Conservation (phyloP, 2,888 invertebrate species). For the Dione juno region DNA sequence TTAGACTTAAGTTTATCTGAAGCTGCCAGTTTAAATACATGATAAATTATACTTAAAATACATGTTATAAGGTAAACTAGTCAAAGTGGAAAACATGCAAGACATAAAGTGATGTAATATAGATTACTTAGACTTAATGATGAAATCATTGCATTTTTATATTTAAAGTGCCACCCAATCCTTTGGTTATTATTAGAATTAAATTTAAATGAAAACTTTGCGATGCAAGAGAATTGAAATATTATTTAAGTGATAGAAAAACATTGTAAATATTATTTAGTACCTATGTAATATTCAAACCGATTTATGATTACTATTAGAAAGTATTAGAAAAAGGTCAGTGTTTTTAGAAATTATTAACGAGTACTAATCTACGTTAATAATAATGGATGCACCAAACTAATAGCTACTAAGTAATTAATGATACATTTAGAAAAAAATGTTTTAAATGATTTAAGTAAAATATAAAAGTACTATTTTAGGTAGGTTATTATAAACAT, state of each 20-base stretch:
- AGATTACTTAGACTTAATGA: conserved; percentile 54
- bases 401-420: conserved; percentile 54
- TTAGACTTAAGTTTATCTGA: neutral
- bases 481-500: neutral
- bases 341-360: conserved; percentile 28
- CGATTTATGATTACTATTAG: conserved; percentile 24
- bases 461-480: conserved; percentile 1
- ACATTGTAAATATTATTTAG: conserved; percentile 33
- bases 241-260: conserved; percentile 70
- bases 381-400: conserved; percentile 75
- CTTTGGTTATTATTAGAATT: conserved; percentile 68
- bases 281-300: conserved; percentile 28
- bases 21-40: conserved; percentile 7
- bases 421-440: neutral
- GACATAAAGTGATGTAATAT: conserved; percentile 79
- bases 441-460: neutral
- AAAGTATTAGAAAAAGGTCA: conserved; percentile 10
- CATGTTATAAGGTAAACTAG: conserved; percentile 30
- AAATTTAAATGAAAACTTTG: conserved; percentile 73
- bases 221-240: conserved; percentile 83
- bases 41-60: neutral
- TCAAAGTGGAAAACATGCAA: conserved; percentile 58
- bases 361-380: too few relatives aligned
- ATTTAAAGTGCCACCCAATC: conserved; percentile 72
- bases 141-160: conserved; percentile 41